Conservation (phyloP, 1,140 invertebrate genomes). For the Drosophila punjabiensis region DNA sequence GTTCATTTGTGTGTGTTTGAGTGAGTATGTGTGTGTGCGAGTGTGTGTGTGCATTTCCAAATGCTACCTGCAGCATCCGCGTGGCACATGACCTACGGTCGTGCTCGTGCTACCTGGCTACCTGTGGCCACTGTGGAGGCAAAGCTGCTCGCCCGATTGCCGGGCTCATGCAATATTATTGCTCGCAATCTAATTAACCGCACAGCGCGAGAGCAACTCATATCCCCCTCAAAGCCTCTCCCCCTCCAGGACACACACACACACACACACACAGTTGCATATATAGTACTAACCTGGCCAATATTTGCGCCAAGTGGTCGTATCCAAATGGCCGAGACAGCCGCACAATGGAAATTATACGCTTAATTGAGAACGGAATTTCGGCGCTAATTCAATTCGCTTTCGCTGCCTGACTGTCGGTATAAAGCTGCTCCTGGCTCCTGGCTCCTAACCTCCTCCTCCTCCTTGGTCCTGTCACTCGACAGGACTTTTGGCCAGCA, state of each 20-base stretch:
- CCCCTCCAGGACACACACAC: neutral
- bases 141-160: slow-evolving; percentile 33
- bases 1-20: too few species aligned
- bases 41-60: slow-evolving; percentile 6
- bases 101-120: neutral
- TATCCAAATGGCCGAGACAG: slow-evolving; percentile 26
- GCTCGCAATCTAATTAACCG: slow-evolving; percentile 77
- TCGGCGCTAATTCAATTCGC: slow-evolving; percentile 73
- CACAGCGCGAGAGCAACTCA: slow-evolving; percentile 45
- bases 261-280: neutral
- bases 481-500: slow-evolving; percentile 5
- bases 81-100: neutral
- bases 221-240: neutral
- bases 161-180: slow-evolving; percentile 72
- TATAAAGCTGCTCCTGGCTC: neutral
- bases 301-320: slow-evolving; percentile 47
- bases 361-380: slow-evolving; percentile 79
- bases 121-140: slow-evolving; percentile 3
- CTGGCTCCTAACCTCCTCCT: neutral
- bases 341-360: slow-evolving; percentile 48
- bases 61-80: neutral
- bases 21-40: neutral
- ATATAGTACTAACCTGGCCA: slow-evolving; percentile 34
- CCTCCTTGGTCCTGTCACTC: neutral
- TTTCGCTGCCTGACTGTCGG: slow-evolving; percentile 2